phyloP scores from a whole-genome alignment of 2,113 vertebrate species.

The Urocolius indicus region DNA sequence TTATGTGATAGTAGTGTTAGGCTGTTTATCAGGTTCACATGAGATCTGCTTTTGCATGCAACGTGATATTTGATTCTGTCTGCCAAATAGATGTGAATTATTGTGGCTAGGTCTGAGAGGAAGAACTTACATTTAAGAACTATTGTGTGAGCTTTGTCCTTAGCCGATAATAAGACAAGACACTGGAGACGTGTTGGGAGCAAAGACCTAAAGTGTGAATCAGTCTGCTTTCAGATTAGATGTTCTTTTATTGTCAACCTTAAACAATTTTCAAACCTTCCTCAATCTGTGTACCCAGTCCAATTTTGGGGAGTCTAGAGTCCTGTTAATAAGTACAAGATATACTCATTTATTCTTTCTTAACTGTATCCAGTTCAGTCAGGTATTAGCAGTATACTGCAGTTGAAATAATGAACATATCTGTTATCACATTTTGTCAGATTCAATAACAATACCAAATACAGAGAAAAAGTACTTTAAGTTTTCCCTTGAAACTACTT shows the following conservation, averaged over 20 bases:
- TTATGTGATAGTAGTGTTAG: not conserved
- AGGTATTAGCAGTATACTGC: not conserved
- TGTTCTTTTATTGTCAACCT: not conserved
- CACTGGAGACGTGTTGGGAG: fast-evolving
- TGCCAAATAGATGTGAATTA: not conserved
- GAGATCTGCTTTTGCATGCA: not conserved
- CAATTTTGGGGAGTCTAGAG: not conserved
- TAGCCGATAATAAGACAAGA: not conserved
- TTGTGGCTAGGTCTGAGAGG: not conserved
- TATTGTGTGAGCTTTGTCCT: not conserved
- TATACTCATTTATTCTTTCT: not conserved
- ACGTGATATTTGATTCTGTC: not conserved
- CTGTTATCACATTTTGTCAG: not conserved
- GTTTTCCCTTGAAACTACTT: not conserved
- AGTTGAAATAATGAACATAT: not conserved
- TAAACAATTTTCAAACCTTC: not conserved
- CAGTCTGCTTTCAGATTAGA: not conserved
- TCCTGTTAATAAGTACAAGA: not conserved
- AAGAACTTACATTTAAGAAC: not conserved
- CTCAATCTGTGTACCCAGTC: not conserved
- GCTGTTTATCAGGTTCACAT: not conserved
- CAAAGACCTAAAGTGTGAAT: not conserved
- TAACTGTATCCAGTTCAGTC: not conserved
- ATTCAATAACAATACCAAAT: not conserved
- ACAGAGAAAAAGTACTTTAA: not conserved